A percentile compares a stretch with the other conserved stretches of the same genome.
These are phyloP conservation scores for Shargacucullia verbasci DNA, from an alignment of 2,888 invertebrate species.

Conservation along the genomic window DNA sequence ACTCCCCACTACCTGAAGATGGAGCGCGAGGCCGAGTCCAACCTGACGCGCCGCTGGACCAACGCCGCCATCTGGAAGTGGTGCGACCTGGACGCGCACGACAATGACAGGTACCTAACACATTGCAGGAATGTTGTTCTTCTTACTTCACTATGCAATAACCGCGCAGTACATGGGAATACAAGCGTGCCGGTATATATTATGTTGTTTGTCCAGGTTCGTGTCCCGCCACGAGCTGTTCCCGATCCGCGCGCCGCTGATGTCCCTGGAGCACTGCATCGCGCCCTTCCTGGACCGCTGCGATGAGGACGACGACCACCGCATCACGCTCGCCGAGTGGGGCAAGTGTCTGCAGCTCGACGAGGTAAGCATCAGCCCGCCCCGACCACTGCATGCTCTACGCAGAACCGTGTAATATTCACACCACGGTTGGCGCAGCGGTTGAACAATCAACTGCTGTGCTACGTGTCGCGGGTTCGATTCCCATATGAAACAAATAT, in stretches of 20 bases:
- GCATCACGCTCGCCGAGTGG: slow-evolving; percentile 97
- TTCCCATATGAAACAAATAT: too few species aligned
- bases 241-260: slow-evolving; percentile 97
- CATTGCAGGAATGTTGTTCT: too few species aligned
- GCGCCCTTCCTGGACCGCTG: slow-evolving; percentile 98
- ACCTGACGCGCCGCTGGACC: slow-evolving; percentile 94
- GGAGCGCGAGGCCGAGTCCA: slow-evolving; percentile 96
- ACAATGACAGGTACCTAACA: slow-evolving; percentile 92
- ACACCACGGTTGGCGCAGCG: too few species aligned
- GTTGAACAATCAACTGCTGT: too few species aligned
- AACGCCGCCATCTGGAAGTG: slow-evolving; percentile 99
- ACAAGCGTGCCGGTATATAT: too few species aligned
- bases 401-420: too few species aligned
- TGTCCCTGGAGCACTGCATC: slow-evolving; percentile 99
- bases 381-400: too few species aligned
- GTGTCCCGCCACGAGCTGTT: slow-evolving; percentile 98
- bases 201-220: slow-evolving; percentile 60
- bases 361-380: slow-evolving; percentile 88
- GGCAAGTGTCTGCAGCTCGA: slow-evolving; percentile 95
- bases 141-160: too few species aligned
- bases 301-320: slow-evolving; percentile 96
- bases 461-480: too few species aligned
- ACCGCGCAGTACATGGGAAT: too few species aligned
- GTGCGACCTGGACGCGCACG: slow-evolving; percentile 98
- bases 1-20: slow-evolving; percentile 94